A percentile compares a stretch with the other conserved stretches of the same genome.
Evolutionary conservation across 1,140 invertebrate genomes (phyloP).

Genomic region (Lordiphosa clarofinis): DNA sequence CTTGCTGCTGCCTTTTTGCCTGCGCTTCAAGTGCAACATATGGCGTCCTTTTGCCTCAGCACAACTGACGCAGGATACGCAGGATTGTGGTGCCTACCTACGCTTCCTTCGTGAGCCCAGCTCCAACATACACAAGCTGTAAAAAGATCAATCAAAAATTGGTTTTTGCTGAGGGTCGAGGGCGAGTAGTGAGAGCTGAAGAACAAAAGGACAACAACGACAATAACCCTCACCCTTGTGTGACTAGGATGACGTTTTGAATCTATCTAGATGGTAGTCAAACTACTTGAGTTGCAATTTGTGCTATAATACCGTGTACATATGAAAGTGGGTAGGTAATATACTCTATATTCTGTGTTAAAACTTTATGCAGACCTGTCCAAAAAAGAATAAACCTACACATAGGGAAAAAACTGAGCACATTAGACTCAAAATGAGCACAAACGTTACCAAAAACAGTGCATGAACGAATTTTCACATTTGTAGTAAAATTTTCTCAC

Average conservation of each 20-base stretch:
- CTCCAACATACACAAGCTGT: slow-evolving; percentile 31
- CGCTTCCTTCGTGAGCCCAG: slow-evolving; percentile 32
- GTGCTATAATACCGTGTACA: slow-evolving; percentile 25
- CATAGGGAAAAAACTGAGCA: too few species aligned
- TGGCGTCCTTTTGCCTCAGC: slow-evolving; percentile 61
- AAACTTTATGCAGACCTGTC: too few species aligned
- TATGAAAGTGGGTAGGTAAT: neutral
- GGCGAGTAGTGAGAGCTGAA: neutral
- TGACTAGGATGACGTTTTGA: slow-evolving; percentile 7
- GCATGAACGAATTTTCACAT: too few species aligned
- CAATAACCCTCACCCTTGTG: slow-evolving; percentile 11
- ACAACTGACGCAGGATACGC: slow-evolving; percentile 77
- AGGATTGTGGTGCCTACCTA: slow-evolving; percentile 28
- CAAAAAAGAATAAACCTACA: too few species aligned
- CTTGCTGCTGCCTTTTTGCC: slow-evolving; percentile 44
- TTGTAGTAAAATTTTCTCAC: too few species aligned
- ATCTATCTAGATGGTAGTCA: slow-evolving; percentile 19
- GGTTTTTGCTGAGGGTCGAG: slow-evolving; percentile 30
- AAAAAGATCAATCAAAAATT: slow-evolving; percentile 73
- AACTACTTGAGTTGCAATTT: slow-evolving; percentile 34
- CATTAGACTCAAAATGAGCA: too few species aligned
- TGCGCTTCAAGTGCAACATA: slow-evolving; percentile 59
- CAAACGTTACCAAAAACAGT: too few species aligned
- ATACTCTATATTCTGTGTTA: too few species aligned
- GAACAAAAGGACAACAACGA: neutral